These are phyloP conservation scores for Drosophila athabasca DNA, from an alignment of 1,140 invertebrate genomes.

Conservation along the genomic window DNA sequence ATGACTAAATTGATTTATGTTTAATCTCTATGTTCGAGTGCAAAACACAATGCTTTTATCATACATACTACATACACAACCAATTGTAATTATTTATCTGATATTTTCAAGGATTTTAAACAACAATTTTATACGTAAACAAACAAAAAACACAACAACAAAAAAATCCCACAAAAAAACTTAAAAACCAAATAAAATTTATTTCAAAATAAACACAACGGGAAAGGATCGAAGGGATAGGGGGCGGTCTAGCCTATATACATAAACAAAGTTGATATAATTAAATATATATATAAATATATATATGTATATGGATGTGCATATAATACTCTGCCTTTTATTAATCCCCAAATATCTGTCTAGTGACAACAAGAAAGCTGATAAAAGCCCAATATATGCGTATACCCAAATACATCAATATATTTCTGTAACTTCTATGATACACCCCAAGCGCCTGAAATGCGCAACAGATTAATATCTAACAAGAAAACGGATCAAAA, in stretches of 20 bases:
- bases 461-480: slow-evolving; percentile 73
- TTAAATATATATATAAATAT: slow-evolving; percentile 41
- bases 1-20: slow-evolving; percentile 73
- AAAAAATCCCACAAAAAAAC: slow-evolving; percentile 32
- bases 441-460: slow-evolving; percentile 63
- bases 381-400: slow-evolving; percentile 29
- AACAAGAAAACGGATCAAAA: slow-evolving; percentile 70
- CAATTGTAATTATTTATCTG: slow-evolving; percentile 77
- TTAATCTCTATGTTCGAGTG: slow-evolving; percentile 61
- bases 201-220: slow-evolving; percentile 50
- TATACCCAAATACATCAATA: slow-evolving; percentile 64
- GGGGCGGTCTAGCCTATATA: slow-evolving; percentile 48
- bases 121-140: slow-evolving; percentile 76
- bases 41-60: slow-evolving; percentile 69
- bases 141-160: neutral
- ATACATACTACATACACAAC: slow-evolving; percentile 53
- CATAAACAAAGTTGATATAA: no score
- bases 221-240: slow-evolving; percentile 23
- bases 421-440: slow-evolving; percentile 79
- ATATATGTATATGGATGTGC: slow-evolving; percentile 58
- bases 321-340: slow-evolving; percentile 44
- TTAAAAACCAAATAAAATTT: slow-evolving; percentile 59
- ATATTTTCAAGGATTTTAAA: slow-evolving; percentile 81
- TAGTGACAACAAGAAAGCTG: slow-evolving; percentile 41
- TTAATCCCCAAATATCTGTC: slow-evolving; percentile 34